Percentiles rank a stretch among this genome's conserved stretches.
These are phyloP conservation scores for Sinocyclocheilus anshuiensis DNA, from an alignment of 2,113 vertebrate genomes.

Conservation along the genomic window DNA sequence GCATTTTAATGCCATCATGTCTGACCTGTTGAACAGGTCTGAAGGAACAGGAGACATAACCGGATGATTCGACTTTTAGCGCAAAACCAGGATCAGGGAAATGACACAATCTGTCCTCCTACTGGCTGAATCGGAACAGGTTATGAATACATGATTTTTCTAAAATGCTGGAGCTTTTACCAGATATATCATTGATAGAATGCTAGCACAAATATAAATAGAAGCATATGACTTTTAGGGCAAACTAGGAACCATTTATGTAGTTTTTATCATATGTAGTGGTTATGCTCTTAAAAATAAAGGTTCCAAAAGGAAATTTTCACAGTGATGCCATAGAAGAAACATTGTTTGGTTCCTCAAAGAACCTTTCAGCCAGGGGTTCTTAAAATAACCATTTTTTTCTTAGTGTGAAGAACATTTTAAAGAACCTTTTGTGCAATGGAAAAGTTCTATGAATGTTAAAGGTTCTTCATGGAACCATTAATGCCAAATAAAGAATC, in stretches of 20 bases:
- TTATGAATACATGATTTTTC: neutral
- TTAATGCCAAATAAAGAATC: too few species aligned
- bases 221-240: neutral
- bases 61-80: neutral
- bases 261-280: neutral
- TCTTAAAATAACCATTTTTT: too few species aligned
- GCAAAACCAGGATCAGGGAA: neutral
- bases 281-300: too few species aligned
- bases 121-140: neutral
- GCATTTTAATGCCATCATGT: neutral
- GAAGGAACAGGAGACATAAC: neutral
- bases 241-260: neutral
- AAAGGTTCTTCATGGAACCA: too few species aligned
- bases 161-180: neutral
- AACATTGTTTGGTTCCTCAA: too few species aligned
- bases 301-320: too few species aligned
- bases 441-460: too few species aligned
- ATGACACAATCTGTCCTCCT: neutral
- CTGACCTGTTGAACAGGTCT: constrained; percentile 17
- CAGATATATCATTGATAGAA: neutral
- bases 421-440: too few species aligned
- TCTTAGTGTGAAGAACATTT: too few species aligned
- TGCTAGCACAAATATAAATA: neutral
- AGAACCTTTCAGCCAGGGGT: too few species aligned
- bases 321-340: too few species aligned